Conservation (phyloP, 2,797 vertebrate genomes). For the Centropyge bicolor region DNA sequence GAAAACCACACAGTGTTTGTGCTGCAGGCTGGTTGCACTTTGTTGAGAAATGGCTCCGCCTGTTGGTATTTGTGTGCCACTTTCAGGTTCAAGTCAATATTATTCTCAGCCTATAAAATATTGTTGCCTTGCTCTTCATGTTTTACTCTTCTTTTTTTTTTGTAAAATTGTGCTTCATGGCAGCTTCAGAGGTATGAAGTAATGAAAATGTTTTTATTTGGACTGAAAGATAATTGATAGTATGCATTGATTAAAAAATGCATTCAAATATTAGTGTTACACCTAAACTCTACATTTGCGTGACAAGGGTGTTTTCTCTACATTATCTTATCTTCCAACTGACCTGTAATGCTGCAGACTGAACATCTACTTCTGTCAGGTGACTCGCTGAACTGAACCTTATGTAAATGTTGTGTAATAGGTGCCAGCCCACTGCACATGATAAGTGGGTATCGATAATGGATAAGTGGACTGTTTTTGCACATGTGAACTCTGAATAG, state of each 20-base stretch:
- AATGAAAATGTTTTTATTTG: not conserved
- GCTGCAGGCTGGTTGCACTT: not conserved
- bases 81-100: no score
- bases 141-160: not conserved
- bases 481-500: no score
- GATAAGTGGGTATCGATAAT: not conserved
- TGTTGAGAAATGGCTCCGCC: constrained; percentile 39
- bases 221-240: not conserved
- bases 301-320: not conserved
- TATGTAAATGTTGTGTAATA: not conserved
- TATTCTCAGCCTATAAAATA: not conserved
- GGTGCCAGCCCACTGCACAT: not conserved
- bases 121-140: no score
- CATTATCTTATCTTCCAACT: not conserved
- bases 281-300: not conserved
- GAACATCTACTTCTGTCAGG: not conserved
- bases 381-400: not conserved
- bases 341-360: not conserved
- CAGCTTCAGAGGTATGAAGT: not conserved
- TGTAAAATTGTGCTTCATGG: not conserved
- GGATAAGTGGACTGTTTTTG: not conserved
- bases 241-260: not conserved
- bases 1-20: no score
- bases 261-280: not conserved
- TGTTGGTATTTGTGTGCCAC: constrained; percentile 26